These are phyloP conservation scores for Synergus japonicus DNA, from an alignment of 2,888 invertebrate species.

Conservation along the genomic window DNA sequence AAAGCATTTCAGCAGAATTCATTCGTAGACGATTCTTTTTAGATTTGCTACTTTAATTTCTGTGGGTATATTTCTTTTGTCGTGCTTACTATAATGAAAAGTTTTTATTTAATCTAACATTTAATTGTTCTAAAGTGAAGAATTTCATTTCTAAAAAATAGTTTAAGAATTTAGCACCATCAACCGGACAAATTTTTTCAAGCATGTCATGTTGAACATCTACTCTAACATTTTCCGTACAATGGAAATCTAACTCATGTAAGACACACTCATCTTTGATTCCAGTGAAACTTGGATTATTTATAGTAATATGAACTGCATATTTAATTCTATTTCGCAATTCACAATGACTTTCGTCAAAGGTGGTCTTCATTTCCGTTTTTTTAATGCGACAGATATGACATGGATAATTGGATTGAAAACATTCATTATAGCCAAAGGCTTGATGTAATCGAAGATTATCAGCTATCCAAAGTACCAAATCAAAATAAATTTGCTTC, in stretches of 20 bases:
- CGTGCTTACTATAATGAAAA: conserved; percentile 53
- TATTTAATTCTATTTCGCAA: background rate
- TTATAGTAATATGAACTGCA: background rate
- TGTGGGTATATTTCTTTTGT: conserved; percentile 51
- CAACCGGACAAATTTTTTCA: conserved; percentile 53
- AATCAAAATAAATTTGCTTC: background rate
- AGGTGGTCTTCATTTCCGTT: background rate
- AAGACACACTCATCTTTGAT: no score
- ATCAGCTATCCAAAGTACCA: conserved; percentile 2
- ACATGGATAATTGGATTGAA: background rate
- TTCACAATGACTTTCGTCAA: background rate
- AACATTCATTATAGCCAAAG: background rate
- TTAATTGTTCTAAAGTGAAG: conserved; percentile 49
- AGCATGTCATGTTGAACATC: background rate
- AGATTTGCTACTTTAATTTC: conserved; percentile 48
- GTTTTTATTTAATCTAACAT: conserved; percentile 50
- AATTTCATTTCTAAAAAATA: conserved; percentile 48
- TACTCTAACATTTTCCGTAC: no score
- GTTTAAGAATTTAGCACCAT: conserved; percentile 51
- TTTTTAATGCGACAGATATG: conserved; percentile 10
- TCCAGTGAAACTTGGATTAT: background rate
- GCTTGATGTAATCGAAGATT: background rate
- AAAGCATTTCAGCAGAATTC: conserved; percentile 59
- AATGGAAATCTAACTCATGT: background rate
- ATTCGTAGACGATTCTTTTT: conserved; percentile 48